phyloP scores from a whole-genome alignment of 2,797 vertebrate genomes.

The Chelidonichthys spinosus region DNA sequence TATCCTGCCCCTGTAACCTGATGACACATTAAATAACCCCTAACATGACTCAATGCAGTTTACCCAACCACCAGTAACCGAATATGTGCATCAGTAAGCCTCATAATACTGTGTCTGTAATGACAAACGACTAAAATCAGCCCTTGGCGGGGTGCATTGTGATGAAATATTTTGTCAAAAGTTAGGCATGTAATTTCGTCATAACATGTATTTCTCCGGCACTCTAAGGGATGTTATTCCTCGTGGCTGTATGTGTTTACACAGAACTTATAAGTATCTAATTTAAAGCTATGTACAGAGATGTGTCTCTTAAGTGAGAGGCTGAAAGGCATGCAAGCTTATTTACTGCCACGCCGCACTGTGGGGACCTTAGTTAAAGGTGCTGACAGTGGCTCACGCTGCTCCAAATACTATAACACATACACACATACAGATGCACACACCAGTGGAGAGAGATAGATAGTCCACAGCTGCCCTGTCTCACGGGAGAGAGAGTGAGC shows the following conservation, averaged over 20 bases:
- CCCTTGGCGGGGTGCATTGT: neutral
- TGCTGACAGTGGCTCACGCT: slow-evolving; percentile 67
- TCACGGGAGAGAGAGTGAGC: slow-evolving; percentile 39
- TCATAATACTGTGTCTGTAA: neutral
- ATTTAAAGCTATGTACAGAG: slow-evolving; percentile 53
- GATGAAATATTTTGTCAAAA: slow-evolving; percentile 10
- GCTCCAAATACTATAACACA: slow-evolving; percentile 55
- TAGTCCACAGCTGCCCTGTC: slow-evolving; percentile 62
- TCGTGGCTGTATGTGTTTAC: slow-evolving; percentile 31
- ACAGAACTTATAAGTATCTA: slow-evolving; percentile 45
- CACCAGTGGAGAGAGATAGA: slow-evolving; percentile 56
- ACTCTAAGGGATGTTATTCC: slow-evolving; percentile 14
- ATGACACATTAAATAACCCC: slow-evolving; percentile 31
- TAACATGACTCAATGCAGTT: slow-evolving; percentile 30
- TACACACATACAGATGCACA: slow-evolving; percentile 19
- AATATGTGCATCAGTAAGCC: slow-evolving; percentile 12
- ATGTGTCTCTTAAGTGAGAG: slow-evolving; percentile 55
- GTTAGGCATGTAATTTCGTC: neutral
- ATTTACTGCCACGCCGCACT: slow-evolving; percentile 52
- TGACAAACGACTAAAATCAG: slow-evolving; percentile 2
- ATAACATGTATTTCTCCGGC: neutral
- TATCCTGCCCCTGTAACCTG: slow-evolving; percentile 29
- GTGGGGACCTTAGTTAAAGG: slow-evolving; percentile 66
- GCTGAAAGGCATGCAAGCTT: slow-evolving; percentile 52
- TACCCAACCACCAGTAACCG: neutral